Evolutionary conservation across 2,113 vertebrate species (phyloP).

Genomic region (Hyperoodon ampullatus): DNA sequence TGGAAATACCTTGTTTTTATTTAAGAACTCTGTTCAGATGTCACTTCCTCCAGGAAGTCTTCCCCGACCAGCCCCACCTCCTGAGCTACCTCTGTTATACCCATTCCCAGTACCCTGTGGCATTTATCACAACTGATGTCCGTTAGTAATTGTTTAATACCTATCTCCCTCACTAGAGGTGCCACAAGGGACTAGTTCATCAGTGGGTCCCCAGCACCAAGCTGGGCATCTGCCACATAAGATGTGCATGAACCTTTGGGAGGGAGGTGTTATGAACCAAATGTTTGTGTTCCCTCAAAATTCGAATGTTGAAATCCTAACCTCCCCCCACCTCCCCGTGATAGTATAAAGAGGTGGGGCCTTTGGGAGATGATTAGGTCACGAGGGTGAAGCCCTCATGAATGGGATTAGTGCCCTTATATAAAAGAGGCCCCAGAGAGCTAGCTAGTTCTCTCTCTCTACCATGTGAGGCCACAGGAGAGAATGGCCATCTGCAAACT

Average conservation of each 20-base stretch:
- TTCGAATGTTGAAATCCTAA: background rate
- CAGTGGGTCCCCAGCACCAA: background rate
- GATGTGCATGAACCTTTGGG: background rate
- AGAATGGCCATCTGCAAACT: background rate
- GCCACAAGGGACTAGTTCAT: background rate
- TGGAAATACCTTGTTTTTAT: background rate
- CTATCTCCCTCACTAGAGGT: background rate
- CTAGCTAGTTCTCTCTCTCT: background rate
- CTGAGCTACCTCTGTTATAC: background rate
- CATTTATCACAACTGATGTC: background rate
- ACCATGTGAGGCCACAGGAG: background rate
- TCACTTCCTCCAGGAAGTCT: background rate
- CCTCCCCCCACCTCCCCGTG: background rate
- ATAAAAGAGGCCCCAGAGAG: background rate
- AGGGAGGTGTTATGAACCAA: background rate
- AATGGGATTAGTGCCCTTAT: background rate
- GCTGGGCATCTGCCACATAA: background rate
- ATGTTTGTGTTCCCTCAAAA: background rate
- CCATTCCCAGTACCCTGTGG: background rate
- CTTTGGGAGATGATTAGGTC: background rate
- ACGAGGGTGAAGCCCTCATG: background rate
- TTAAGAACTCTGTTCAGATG: background rate
- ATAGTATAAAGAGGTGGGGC: background rate
- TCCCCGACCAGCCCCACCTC: background rate
- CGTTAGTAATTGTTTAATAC: background rate